phyloP scores from a whole-genome alignment of 2,888 invertebrate genomes.

The Limenitis arthemis region DNA sequence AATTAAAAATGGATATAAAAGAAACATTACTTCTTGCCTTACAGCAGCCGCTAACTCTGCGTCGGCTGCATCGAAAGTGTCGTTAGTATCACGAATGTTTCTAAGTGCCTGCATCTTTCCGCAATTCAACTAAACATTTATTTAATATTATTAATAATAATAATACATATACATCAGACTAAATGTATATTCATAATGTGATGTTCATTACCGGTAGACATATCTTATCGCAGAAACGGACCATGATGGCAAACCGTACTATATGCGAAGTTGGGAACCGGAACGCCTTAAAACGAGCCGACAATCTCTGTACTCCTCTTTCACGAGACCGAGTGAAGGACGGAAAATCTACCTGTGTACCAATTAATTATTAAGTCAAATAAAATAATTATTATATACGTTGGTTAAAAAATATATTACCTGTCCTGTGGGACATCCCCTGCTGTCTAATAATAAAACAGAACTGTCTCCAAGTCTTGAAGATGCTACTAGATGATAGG shows the following conservation, averaged over 20 bases:
- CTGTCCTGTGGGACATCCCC: slow-evolving; percentile 86
- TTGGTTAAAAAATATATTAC: slow-evolving; percentile 27
- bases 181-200: not conserved
- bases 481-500: slow-evolving; percentile 85
- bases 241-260: slow-evolving; percentile 85
- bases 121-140: slow-evolving; percentile 37
- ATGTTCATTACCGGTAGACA: slow-evolving; percentile 72
- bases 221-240: slow-evolving; percentile 82
- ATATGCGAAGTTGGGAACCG: slow-evolving; percentile 89
- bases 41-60: slow-evolving; percentile 32
- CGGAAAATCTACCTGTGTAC: slow-evolving; percentile 69
- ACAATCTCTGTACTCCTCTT: slow-evolving; percentile 59
- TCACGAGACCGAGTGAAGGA: slow-evolving; percentile 49
- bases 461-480: slow-evolving; percentile 83
- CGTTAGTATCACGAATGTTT: slow-evolving; percentile 42
- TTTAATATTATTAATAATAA: not conserved
- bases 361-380: not conserved
- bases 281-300: slow-evolving; percentile 84
- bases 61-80: slow-evolving; percentile 30
- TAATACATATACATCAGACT: not conserved
- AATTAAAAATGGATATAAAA: too few relatives aligned
- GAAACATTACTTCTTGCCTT: slow-evolving; percentile 22
- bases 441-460: slow-evolving; percentile 79
- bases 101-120: slow-evolving; percentile 31
- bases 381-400: not conserved